Evolutionary conservation across 2,113 vertebrate species (phyloP).

Genomic region (Neomonachus schauinslandi): DNA sequence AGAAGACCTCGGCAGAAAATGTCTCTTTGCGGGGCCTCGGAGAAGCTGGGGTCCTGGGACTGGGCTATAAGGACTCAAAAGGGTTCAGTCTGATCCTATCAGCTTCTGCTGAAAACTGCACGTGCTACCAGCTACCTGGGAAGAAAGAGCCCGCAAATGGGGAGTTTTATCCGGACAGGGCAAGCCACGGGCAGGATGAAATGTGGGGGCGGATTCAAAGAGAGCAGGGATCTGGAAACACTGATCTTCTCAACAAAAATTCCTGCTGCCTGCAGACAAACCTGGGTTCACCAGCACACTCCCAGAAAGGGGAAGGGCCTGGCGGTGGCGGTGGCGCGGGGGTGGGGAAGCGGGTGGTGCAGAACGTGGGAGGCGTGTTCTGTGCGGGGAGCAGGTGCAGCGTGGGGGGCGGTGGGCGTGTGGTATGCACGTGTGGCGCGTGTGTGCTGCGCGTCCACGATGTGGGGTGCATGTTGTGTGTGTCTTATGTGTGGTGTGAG

Average conservation of each 20-base stretch:
- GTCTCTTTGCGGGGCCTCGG: not conserved
- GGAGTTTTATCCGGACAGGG: not conserved
- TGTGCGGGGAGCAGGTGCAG: not conserved
- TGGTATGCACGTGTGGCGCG: not conserved
- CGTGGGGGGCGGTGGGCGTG: not conserved
- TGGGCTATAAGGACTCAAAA: not conserved
- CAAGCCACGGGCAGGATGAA: no score
- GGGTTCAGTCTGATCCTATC: accelerated
- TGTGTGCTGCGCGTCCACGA: not conserved
- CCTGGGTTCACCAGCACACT: not conserved
- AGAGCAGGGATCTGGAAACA: not conserved
- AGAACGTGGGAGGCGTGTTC: not conserved
- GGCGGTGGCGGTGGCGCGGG: not conserved
- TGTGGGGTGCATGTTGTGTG: not conserved
- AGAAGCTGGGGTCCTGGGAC: not conserved
- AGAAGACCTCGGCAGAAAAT: not conserved
- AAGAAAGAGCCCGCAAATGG: not conserved
- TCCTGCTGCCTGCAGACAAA: not conserved
- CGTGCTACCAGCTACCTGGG: not conserved
- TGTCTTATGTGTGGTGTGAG: not conserved
- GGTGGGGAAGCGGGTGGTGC: not conserved
- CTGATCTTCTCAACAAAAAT: not conserved
- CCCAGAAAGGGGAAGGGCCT: constrained; percentile 46
- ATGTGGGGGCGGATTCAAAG: not conserved
- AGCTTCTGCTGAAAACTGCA: not conserved